phyloP scores from a whole-genome alignment of 2,888 invertebrate species.

The Phaedon cochleariae region DNA sequence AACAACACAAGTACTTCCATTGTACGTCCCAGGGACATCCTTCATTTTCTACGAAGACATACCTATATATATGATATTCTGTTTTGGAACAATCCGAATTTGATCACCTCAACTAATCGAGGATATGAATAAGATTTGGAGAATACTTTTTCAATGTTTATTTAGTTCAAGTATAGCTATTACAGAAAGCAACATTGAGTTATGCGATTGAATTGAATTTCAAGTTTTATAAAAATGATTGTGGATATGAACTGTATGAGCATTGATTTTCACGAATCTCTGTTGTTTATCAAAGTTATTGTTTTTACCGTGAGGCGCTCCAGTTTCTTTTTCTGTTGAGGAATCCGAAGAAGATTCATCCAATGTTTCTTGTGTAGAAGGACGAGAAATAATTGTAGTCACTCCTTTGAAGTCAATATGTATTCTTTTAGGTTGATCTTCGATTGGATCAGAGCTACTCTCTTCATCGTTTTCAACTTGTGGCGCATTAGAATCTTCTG shows the following conservation, averaged over 20 bases:
- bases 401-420: constrained; percentile 18
- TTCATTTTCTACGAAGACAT: too few relatives aligned
- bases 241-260: constrained; percentile 28
- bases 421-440: not conserved
- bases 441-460: not conserved
- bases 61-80: too few relatives aligned
- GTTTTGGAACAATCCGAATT: too few relatives aligned
- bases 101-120: too few relatives aligned
- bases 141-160: too few relatives aligned
- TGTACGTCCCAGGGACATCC: too few relatives aligned
- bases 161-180: too few relatives aligned
- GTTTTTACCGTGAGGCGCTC: not conserved
- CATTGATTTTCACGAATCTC: constrained; percentile 26
- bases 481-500: not conserved
- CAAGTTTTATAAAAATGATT: constrained; percentile 28
- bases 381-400: constrained; percentile 15
- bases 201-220: too few relatives aligned
- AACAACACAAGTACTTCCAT: too few relatives aligned
- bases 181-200: too few relatives aligned
- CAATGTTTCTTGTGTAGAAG: constrained; percentile 7
- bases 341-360: not conserved
- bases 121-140: too few relatives aligned
- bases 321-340: not conserved
- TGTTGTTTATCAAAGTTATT: not conserved
- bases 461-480: not conserved